Evolutionary conservation across 2,797 vertebrate genomes (phyloP), one percentile per base, ranked within the genome.

Genomic region (Dipus sagitta): DNA sequence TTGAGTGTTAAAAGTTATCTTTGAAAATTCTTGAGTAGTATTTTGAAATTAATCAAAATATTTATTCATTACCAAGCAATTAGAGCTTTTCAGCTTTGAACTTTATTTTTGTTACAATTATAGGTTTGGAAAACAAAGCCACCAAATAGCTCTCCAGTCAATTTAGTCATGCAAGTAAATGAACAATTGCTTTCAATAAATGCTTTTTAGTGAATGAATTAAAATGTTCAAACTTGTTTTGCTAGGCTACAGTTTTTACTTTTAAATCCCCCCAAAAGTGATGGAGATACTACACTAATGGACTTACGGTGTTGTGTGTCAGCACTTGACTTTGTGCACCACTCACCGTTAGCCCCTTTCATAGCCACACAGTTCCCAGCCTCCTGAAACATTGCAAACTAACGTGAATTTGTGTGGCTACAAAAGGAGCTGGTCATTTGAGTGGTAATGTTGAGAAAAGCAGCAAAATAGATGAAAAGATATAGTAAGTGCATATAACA

Each of bases 51-150:
- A 94, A 78, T 86, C 34, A 87, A 47, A 81, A 30, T 76, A 62
- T 91, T 92, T 80, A 58, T 42, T 74, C 65, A 88, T 58, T 96
- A 94, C 18, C 20, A 89, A n/a, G 32, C 26, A 95, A 10, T n/a
- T 94, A 30, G 9, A 94, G 11, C 54, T 92, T 95, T 95, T 80
- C 32, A 79, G 42, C 75, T 92, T 95, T 93, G 85, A 90, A 88
- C 10, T 84, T 96, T 60, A 68, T 92, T 93, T 96, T 83, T 86
- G 6, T 82, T 95, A 62, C 18, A 77, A 38, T 91, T 89, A 74
- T 8, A 68, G 84, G 67, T 93, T 96, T 28, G 74, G 60, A 83
- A 93, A 84, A 34, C 18, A 62, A 80, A 82, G 62, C 62, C 85
- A 6, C 6, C 24, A 90, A 89, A 72, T n/a, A 90, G 13, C 60